A percentile compares a stretch with the other conserved stretches of the same genome.
Evolutionary conservation across 2,888 invertebrate species (phyloP).

Genomic region (Polyommatus icarus): DNA sequence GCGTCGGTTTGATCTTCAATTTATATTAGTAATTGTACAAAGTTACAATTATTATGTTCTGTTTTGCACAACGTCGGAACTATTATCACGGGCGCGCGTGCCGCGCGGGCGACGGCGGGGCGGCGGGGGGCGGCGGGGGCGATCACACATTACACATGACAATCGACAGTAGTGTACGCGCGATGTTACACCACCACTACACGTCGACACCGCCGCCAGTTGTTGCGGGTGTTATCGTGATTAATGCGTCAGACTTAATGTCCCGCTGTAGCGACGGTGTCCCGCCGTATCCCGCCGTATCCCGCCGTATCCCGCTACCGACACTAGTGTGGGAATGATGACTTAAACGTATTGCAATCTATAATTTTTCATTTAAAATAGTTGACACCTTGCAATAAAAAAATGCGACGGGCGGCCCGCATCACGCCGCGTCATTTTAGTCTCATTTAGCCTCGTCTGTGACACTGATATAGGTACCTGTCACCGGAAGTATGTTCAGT

Average conservation of each 20-base stretch:
- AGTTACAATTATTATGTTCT: not conserved
- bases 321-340: not conserved
- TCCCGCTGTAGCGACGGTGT: not conserved
- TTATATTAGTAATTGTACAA: not conserved
- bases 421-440: not conserved
- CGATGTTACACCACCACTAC: conserved; percentile 7
- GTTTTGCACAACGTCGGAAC: not conserved
- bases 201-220: not conserved
- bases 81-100: not conserved
- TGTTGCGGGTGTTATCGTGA: conserved; percentile 9
- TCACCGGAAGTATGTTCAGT: no score
- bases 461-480: no score
- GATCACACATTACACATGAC: conserved; percentile 13
- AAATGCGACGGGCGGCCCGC: not conserved
- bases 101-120: not conserved
- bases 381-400: not conserved
- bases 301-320: not conserved
- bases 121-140: not conserved
- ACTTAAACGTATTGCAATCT: not conserved
- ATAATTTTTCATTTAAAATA: not conserved
- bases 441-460: not conserved
- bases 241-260: conserved; percentile 11
- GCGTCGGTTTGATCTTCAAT: not conserved
- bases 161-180: not conserved
- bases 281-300: not conserved